phyloP scores from a whole-genome alignment of 2,113 vertebrate species.

The Zootoca vivipara region DNA sequence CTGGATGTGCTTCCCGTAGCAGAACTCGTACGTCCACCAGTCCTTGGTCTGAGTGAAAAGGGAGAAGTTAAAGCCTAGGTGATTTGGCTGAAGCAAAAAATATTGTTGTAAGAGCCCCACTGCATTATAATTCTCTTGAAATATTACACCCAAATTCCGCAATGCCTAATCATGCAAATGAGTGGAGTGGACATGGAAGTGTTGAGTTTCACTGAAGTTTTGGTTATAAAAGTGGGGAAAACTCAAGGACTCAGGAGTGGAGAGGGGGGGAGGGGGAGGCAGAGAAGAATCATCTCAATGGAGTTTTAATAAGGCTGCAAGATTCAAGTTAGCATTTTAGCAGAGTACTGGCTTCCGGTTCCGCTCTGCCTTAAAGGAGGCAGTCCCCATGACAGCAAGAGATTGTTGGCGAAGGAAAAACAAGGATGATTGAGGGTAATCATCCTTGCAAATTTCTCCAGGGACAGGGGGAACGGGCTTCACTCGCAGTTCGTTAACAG shows the following conservation, averaged over 20 bases:
- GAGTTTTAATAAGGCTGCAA: neutral
- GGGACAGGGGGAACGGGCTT: too few species aligned
- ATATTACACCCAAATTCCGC: neutral
- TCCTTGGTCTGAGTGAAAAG: constrained; percentile 86
- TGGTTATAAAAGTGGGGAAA: neutral
- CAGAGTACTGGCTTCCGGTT: too few species aligned
- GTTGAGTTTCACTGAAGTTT: neutral
- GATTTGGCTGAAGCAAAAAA: neutral
- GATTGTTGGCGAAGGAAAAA: too few species aligned
- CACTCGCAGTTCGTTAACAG: neutral
- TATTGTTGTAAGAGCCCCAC: neutral
- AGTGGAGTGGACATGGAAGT: neutral
- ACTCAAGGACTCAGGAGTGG: neutral
- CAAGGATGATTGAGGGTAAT: too few species aligned
- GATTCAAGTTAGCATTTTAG: neutral
- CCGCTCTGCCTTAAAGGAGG: too few species aligned
- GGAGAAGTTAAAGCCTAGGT: neutral
- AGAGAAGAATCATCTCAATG: neutral
- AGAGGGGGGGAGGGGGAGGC: neutral
- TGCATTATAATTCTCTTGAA: neutral
- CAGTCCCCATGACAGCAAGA: too few species aligned
- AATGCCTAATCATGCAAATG: neutral
- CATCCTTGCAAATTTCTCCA: too few species aligned
- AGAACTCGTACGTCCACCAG: constrained; percentile 98
- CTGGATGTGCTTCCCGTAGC: constrained; percentile 88